phyloP scores from a whole-genome alignment of 1,140 invertebrate genomes.

The Bilobella aurantiaca region DNA sequence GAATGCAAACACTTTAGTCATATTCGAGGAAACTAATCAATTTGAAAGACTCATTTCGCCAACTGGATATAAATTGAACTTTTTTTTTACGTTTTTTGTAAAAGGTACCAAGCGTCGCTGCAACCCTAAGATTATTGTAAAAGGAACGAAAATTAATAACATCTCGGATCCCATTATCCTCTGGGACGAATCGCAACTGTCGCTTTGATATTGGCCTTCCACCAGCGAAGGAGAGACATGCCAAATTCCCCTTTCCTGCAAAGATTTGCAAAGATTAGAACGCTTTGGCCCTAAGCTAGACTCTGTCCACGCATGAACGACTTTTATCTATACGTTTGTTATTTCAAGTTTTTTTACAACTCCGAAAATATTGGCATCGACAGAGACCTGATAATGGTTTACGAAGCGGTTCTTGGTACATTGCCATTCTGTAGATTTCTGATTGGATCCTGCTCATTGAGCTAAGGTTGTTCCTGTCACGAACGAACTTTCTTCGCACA shows the following conservation, averaged over 20 bases:
- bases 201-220: constrained; percentile 24
- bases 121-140: constrained; percentile 16
- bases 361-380: background rate
- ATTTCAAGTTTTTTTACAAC: background rate
- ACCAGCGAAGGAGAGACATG: constrained; percentile 25
- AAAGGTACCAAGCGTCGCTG: constrained; percentile 8
- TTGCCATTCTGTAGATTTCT: constrained; percentile 19
- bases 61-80: background rate
- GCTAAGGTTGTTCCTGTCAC: constrained; percentile 10
- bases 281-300: background rate
- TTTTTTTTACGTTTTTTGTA: constrained; percentile 15
- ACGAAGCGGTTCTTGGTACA: constrained; percentile 15
- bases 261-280: background rate
- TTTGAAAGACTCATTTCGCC: background rate
- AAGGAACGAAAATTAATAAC: constrained; percentile 19
- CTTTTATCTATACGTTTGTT: background rate
- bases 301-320: background rate
- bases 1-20: background rate
- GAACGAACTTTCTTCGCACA: constrained; percentile 16
- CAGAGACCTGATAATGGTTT: background rate
- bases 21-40: background rate
- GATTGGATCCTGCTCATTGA: constrained; percentile 9
- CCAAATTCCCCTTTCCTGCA: constrained; percentile 20
- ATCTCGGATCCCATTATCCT: constrained; percentile 10
- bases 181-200: constrained; percentile 15